phyloP scores from a whole-genome alignment of 2,797 vertebrate genomes.

The Setipinna tenuifilis region DNA sequence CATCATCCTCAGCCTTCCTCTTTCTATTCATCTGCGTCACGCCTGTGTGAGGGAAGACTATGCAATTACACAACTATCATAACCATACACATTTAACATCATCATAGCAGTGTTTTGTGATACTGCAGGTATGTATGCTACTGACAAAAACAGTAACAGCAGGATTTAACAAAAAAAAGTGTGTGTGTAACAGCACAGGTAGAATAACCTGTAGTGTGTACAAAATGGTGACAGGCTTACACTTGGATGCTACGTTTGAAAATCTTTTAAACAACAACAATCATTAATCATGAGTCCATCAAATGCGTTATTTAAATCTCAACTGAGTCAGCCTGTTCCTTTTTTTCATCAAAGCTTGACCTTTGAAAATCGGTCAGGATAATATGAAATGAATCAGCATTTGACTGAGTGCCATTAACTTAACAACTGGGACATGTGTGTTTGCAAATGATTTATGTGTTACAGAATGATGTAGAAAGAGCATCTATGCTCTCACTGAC shows the following conservation, averaged over 20 bases:
- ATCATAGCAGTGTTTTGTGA: neutral
- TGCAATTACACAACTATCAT: neutral
- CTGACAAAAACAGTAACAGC: neutral
- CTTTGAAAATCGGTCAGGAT: too few relatives aligned
- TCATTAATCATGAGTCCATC: too few relatives aligned
- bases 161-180: neutral
- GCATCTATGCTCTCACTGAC: neutral
- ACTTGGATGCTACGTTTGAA: too few relatives aligned
- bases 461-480: neutral
- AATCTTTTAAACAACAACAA: too few relatives aligned
- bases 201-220: neutral
- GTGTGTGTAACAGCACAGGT: neutral
- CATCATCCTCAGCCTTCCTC: conserved; percentile 74
- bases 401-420: too few relatives aligned
- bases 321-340: too few relatives aligned
- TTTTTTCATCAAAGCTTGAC: too few relatives aligned
- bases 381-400: too few relatives aligned
- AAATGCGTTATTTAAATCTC: too few relatives aligned
- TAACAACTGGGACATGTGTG: too few relatives aligned
- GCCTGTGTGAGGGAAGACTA: conserved; percentile 56
- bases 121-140: neutral
- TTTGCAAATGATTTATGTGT: too few relatives aligned
- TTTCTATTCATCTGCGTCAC: conserved; percentile 73
- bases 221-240: too few relatives aligned
- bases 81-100: neutral